A percentile compares a stretch with the other conserved stretches of the same genome.
These are phyloP conservation scores for Rhynchomys soricoides DNA, from an alignment of 2,113 vertebrate species.

Conservation along the genomic window DNA sequence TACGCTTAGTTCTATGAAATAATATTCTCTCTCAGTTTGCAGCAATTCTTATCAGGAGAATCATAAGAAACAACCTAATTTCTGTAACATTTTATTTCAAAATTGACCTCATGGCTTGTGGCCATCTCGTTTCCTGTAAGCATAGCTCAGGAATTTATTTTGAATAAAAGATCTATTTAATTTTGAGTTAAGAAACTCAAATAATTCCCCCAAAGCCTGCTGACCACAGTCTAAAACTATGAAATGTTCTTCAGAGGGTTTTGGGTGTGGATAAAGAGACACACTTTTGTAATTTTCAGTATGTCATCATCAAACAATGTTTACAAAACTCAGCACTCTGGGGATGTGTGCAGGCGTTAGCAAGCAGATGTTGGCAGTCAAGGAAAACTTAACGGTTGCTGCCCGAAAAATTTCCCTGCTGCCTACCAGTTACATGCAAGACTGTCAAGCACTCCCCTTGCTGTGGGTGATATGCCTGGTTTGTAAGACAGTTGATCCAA, in stretches of 20 bases:
- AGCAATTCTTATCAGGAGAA: constrained; percentile 14
- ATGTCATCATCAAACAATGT: constrained; percentile 89
- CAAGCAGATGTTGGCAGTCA: constrained; percentile 88
- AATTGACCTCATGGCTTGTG: constrained; percentile 79
- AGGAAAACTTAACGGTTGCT: constrained; percentile 82
- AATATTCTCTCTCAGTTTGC: not conserved
- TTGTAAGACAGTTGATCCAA: constrained; percentile 57
- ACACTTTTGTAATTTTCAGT: constrained; percentile 85
- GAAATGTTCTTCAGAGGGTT: constrained; percentile 85
- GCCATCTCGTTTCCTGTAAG: constrained; percentile 79
- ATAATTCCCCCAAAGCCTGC: constrained; percentile 72
- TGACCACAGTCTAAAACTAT: constrained; percentile 88
- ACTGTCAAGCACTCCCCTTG: constrained; percentile 52
- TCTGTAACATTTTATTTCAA: constrained; percentile 73
- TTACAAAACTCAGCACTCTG: constrained; percentile 86
- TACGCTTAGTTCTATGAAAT: constrained; percentile 30
- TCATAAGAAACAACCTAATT: constrained; percentile 59
- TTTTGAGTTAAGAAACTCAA: constrained; percentile 79
- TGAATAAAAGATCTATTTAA: constrained; percentile 84
- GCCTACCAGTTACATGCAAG: constrained; percentile 80
- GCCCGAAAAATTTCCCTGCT: constrained; percentile 84
- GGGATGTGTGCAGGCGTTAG: constrained; percentile 86
- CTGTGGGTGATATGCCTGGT: not conserved
- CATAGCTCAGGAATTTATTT: constrained; percentile 75
- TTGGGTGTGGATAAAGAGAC: constrained; percentile 86